Percentiles rank a stretch among this genome's conserved stretches.
phyloP scores from a whole-genome alignment of 2,888 invertebrate species.

The Gymnosoma rotundatum region DNA sequence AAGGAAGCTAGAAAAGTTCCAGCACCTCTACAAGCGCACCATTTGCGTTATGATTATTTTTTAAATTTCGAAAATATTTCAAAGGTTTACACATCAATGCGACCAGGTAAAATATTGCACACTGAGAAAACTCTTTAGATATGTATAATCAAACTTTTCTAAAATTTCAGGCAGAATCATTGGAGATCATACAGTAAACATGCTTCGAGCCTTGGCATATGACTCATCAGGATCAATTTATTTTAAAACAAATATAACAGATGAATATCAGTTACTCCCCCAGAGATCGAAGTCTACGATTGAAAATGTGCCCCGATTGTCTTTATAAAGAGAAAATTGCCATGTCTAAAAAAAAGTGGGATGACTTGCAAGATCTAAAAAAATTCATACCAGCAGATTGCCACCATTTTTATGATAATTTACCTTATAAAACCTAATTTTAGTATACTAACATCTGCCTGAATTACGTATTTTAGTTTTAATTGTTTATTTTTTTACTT shows the following conservation, averaged over 20 bases:
- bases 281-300: not conserved
- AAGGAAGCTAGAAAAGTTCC: constrained; percentile 20
- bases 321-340: constrained; percentile 20
- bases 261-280: constrained; percentile 3
- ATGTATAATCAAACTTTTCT: not conserved
- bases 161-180: too few relatives aligned
- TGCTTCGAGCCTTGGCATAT: constrained; percentile 12
- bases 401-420: constrained; percentile 18
- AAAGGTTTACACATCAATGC: not conserved
- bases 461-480: constrained; percentile 1
- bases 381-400: constrained; percentile 3
- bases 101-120: constrained; percentile 12
- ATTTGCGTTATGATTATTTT: constrained; percentile 3
- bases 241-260: constrained; percentile 25
- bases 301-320: too few relatives aligned
- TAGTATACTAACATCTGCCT: not conserved
- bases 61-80: constrained; percentile 23
- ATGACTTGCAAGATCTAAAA: constrained; percentile 27
- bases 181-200: constrained; percentile 14
- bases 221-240: constrained; percentile 17
- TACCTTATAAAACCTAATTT: not conserved
- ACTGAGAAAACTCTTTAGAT: constrained; percentile 1
- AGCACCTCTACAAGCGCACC: constrained; percentile 1
- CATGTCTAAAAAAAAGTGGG: constrained; percentile 23
- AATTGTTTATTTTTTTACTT: constrained; percentile 1